phyloP scores from a whole-genome alignment of 2,888 invertebrate species.

The Xestia ashworthii region DNA sequence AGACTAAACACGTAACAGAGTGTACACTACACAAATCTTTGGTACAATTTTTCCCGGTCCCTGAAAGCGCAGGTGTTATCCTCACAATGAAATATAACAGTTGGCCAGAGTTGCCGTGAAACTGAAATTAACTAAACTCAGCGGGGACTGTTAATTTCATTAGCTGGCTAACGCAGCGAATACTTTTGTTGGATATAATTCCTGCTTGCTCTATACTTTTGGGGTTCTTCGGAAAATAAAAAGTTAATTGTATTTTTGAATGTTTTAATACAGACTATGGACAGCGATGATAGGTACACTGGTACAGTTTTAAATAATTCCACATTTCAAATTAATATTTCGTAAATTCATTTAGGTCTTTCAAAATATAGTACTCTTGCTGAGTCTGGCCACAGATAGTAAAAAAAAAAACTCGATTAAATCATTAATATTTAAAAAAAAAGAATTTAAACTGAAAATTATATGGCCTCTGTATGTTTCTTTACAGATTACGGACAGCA shows the following conservation, averaged over 20 bases:
- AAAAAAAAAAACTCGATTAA: neutral
- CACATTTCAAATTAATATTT: neutral
- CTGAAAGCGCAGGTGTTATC: slow-evolving; percentile 62
- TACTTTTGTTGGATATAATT: slow-evolving; percentile 64
- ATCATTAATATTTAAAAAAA: too few relatives aligned
- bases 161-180: slow-evolving; percentile 55
- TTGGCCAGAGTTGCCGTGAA: slow-evolving; percentile 63
- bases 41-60: slow-evolving; percentile 30
- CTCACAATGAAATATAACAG: slow-evolving; percentile 67
- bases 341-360: neutral
- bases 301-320: neutral
- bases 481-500: neutral
- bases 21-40: slow-evolving; percentile 36
- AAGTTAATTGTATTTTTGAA: too few relatives aligned
- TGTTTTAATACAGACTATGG: neutral
- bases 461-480: neutral
- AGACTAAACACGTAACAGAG: neutral
- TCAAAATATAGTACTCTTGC: neutral
- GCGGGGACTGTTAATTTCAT: slow-evolving; percentile 70
- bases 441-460: too few relatives aligned
- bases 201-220: slow-evolving; percentile 53
- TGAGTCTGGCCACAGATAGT: neutral
- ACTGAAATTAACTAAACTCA: slow-evolving; percentile 71
- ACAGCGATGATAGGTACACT: neutral
- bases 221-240: slow-evolving; percentile 47